phyloP scores from a whole-genome alignment of 1,140 invertebrate species.

The Semibalanus balanoides region DNA sequence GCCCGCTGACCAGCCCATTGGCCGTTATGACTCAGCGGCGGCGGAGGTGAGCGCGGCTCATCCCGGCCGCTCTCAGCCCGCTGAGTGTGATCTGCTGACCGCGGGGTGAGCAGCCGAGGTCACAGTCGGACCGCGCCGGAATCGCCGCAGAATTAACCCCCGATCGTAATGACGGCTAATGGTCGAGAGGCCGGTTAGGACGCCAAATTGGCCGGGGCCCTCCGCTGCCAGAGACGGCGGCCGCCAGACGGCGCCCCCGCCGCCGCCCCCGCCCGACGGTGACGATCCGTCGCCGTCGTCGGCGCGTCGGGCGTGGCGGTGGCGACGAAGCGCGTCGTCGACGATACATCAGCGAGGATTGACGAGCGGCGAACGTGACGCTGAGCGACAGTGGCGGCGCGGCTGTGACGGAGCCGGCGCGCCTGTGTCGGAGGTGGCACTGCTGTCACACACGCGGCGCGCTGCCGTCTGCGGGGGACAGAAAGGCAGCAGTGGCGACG shows the following conservation, averaged over 20 bases:
- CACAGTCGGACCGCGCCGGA: background rate
- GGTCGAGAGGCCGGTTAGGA: background rate
- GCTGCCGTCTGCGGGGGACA: too few species aligned
- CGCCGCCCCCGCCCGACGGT: background rate
- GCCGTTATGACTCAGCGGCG: background rate
- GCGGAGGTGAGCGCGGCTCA: background rate
- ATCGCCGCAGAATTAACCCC: background rate
- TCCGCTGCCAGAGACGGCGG: too few species aligned
- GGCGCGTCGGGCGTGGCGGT: too few species aligned
- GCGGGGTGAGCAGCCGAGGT: background rate
- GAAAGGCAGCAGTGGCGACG: too few species aligned
- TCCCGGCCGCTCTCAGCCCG: background rate
- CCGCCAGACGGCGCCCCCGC: too few species aligned
- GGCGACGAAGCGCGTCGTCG: background rate
- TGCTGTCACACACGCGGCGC: too few species aligned
- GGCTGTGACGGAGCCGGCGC: too few species aligned
- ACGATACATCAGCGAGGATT: background rate
- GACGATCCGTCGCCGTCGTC: background rate
- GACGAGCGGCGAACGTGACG: slow-evolving; percentile 1
- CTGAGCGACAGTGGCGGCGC: background rate
- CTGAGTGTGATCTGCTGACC: background rate
- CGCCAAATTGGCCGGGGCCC: background rate
- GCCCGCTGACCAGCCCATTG: background rate
- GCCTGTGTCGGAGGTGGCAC: too few species aligned
- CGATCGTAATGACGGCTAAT: background rate